phyloP scores from a whole-genome alignment of 2,888 invertebrate genomes.

The Lordiphosa fenestrarum region DNA sequence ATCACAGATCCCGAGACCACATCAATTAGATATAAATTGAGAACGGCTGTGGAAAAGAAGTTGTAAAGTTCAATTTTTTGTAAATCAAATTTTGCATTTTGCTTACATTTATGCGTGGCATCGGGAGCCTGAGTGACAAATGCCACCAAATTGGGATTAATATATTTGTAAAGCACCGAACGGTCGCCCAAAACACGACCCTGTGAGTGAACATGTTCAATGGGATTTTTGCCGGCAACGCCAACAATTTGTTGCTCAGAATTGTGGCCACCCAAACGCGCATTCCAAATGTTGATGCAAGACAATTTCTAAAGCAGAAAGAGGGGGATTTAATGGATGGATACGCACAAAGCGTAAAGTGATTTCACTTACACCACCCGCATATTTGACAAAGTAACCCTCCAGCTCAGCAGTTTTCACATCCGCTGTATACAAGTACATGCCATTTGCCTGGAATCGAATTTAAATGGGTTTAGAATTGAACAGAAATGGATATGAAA shows the following conservation, averaged over 20 bases:
- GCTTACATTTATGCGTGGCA: conserved; percentile 86
- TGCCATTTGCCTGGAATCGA: conserved; percentile 76
- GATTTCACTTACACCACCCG: conserved; percentile 64
- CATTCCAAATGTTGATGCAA: conserved; percentile 87
- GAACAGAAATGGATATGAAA: too few species aligned
- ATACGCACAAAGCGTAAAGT: too few species aligned
- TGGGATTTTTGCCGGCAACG: conserved; percentile 84
- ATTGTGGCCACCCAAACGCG: conserved; percentile 84
- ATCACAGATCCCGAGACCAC: conserved; percentile 92
- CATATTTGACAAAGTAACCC: conserved; percentile 82
- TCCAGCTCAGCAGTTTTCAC: conserved; percentile 82
- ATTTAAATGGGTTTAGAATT: too few species aligned
- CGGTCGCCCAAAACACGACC: conserved; percentile 97
- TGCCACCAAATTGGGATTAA: conserved; percentile 97
- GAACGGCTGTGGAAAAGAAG: conserved; percentile 83
- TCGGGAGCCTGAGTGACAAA: conserved; percentile 90
- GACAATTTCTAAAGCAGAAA: conserved; percentile 81
- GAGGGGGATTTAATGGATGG: neutral
- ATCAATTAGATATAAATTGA: conserved; percentile 94
- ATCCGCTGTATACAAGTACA: conserved; percentile 86
- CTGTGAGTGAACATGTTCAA: conserved; percentile 94
- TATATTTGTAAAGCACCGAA: conserved; percentile 98
- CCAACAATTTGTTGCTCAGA: conserved; percentile 84
- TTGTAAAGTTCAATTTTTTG: too few species aligned
- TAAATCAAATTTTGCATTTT: too few species aligned